Evolutionary conservation across 1,140 invertebrate species (phyloP).

Genomic region (Sycobia sp.): DNA sequence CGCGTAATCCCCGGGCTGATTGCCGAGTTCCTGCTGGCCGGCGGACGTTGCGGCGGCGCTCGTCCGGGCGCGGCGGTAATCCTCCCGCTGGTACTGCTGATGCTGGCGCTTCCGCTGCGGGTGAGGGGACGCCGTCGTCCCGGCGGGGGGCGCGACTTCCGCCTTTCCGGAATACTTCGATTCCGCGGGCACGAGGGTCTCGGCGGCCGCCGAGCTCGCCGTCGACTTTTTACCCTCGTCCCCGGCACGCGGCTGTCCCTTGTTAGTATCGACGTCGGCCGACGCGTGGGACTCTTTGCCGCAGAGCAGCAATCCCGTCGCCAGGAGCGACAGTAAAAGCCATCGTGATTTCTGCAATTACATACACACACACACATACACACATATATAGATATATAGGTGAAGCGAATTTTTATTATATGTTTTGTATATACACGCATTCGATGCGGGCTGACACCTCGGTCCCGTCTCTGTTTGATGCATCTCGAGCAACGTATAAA

Average conservation of each 20-base stretch:
- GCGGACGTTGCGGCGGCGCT: slow-evolving; percentile 21
- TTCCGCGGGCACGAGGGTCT: slow-evolving; percentile 34
- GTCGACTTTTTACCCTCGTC: background rate
- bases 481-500: too few relatives aligned
- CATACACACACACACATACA: too few relatives aligned
- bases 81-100: slow-evolving; percentile 43
- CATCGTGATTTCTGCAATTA: slow-evolving; percentile 15
- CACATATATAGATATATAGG: too few relatives aligned
- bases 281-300: background rate
- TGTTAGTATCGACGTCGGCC: slow-evolving; percentile 28
- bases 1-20: slow-evolving; percentile 31
- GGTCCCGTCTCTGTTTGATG: too few relatives aligned
- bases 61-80: too few relatives aligned
- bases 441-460: too few relatives aligned
- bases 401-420: background rate
- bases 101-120: background rate
- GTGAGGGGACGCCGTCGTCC: too few relatives aligned
- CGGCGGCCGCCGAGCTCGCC: slow-evolving; percentile 20
- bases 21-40: slow-evolving; percentile 21
- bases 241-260: background rate
- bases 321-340: background rate
- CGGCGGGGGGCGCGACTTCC: slow-evolving; percentile 27
- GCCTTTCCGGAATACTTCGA: slow-evolving; percentile 40
- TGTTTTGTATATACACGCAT: too few relatives aligned
- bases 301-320: too few relatives aligned